These are phyloP conservation scores for Halcyon smyrnensis DNA, from an alignment of 2,797 vertebrate genomes.

Conservation along the genomic window DNA sequence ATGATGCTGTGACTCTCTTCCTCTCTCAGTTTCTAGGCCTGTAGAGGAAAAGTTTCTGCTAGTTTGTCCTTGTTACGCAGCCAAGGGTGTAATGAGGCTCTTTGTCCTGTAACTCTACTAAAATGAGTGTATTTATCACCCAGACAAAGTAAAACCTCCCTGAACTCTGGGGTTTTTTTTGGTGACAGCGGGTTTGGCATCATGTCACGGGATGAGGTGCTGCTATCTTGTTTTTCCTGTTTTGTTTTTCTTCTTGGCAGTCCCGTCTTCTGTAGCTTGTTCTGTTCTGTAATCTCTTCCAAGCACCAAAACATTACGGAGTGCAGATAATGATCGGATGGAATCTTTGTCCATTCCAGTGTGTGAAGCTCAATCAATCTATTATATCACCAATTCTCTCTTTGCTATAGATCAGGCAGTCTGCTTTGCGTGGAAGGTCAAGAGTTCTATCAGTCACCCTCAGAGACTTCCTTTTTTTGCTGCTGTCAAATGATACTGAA, in stretches of 20 bases:
- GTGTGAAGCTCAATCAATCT: not conserved
- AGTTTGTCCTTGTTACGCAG: not conserved
- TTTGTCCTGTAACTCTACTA: conserved; percentile 6
- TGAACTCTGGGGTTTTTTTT: not conserved
- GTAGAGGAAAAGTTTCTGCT: not conserved
- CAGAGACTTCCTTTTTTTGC: not conserved
- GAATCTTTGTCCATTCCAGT: not conserved
- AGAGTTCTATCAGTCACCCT: not conserved
- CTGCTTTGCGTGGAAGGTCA: not conserved
- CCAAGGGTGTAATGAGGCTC: not conserved
- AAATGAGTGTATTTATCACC: conserved; percentile 13
- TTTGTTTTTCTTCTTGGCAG: not conserved
- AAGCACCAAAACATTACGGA: not conserved
- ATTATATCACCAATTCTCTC: not conserved
- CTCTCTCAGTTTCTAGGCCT: not conserved
- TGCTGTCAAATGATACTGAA: not conserved
- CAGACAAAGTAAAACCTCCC: conserved; percentile 22
- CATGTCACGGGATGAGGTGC: not conserved
- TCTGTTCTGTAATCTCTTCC: not conserved
- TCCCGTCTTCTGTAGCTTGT: conserved; percentile 6
- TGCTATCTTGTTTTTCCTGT: conserved; percentile 48
- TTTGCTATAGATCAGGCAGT: not conserved
- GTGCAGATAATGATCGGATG: not conserved
- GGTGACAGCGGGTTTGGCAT: not conserved
- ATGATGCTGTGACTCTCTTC: not conserved